Evolutionary conservation across 2,797 vertebrate species (phyloP).

Genomic region (Chiroxiphia lanceolata): DNA sequence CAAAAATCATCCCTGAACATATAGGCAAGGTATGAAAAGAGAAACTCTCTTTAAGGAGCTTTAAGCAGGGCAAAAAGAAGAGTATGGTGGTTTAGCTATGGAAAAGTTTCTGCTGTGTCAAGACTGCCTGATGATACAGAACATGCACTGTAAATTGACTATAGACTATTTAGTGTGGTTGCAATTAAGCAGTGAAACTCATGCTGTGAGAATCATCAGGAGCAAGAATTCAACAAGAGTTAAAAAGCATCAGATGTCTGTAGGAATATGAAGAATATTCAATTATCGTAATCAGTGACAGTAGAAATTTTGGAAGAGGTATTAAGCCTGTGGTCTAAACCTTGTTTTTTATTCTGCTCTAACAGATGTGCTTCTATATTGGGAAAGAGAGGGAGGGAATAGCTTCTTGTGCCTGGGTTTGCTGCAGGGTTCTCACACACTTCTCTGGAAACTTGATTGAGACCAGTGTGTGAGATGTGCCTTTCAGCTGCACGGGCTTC

Average conservation of each 20-base stretch:
- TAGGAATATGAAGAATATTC: conserved; percentile 30
- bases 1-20: background rate
- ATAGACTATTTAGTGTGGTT: conserved; percentile 32
- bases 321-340: conserved; percentile 12
- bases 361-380: background rate
- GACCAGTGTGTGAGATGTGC: background rate
- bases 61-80: background rate
- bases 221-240: conserved; percentile 48
- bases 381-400: background rate
- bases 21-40: background rate
- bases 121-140: background rate
- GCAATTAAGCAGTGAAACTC: conserved; percentile 54
- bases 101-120: background rate
- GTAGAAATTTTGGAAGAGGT: conserved; percentile 27
- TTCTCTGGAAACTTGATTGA: background rate
- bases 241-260: conserved; percentile 56
- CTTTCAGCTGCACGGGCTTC: background rate
- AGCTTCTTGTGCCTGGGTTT: background rate
- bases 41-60: background rate
- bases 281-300: conserved; percentile 7
- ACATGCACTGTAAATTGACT: background rate
- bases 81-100: background rate
- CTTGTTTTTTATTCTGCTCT: background rate
- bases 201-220: conserved; percentile 40
- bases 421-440: background rate